Base-by-base conservation (phyloP, 2,797 vertebrate species). In the Gadopsis marmoratus region DNA sequence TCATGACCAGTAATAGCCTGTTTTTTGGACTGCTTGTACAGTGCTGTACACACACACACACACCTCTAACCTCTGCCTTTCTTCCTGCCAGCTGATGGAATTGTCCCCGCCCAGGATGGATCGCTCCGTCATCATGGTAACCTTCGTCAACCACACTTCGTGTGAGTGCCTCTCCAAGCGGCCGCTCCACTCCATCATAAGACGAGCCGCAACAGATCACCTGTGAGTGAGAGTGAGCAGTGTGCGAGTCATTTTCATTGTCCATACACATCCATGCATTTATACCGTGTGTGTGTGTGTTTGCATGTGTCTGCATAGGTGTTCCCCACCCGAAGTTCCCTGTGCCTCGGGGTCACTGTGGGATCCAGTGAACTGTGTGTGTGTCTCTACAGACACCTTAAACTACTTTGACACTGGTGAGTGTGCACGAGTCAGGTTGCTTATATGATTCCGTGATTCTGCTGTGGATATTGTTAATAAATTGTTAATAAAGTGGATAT, bases 81-180 rank as follows among this genome's bases (percentile, higher is more conserved):
- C 58, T 54, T 55, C 68, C 72, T 23, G 3, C 61, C 86, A 95
- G 95, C 54, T 95, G 83, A 84, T 95, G 84, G 92, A 95, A 39
- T 23, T 94, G 53, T 90, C 93, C 53, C 91, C 87, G 7, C 86
- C 88, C 39, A 89, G 77, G 82, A 93, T 84, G 85, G 91, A 93
- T 1, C 83, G 78, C 35, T 55, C 92, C 0, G 77, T 89, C 0
- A 76, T 92, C 88, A 94, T 91, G 93, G 92, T 92, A 5, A 87
- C 92, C 56, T 94, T 95, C 26, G 82, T 95, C 80, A 95, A 95
- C 88, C 95, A 95, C 88, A 95, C 94, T 1, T 84, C 92, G 5
- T 95, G 95, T 16, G 90, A 92, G 1, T 95, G 95, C 75, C 76
- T 93, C 58, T 58, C 83, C 26, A 94, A 94, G 78, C 87, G 91